Evolutionary conservation across 30 jellyfish, hydroid and myxozoan genomes (phyloP).

Genomic region (Hydra vulgaris): DNA sequence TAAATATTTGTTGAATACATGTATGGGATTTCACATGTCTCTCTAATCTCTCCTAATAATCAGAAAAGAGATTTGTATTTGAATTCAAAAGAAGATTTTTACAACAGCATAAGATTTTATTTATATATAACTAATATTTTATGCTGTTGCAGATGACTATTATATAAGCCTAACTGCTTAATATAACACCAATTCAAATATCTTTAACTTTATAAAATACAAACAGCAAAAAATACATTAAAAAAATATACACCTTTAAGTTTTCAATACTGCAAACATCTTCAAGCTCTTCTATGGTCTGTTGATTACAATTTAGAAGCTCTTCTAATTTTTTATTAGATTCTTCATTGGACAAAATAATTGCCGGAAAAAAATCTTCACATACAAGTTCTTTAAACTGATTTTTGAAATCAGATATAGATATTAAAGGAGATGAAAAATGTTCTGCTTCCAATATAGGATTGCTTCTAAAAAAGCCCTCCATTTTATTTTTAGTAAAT

Average conservation of each 20-base stretch:
- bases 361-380: background rate
- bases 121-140: too few species aligned
- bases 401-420: background rate
- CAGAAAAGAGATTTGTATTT: too few species aligned
- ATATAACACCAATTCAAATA: too few species aligned
- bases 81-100: too few species aligned
- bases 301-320: slow-evolving; percentile 24
- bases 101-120: too few species aligned
- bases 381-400: background rate
- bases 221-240: too few species aligned
- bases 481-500: background rate
- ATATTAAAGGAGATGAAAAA: slow-evolving; percentile 16
- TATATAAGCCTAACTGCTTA: too few species aligned
- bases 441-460: slow-evolving; percentile 22
- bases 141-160: too few species aligned
- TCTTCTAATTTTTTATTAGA: slow-evolving; percentile 25
- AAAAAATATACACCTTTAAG: slow-evolving; percentile 26
- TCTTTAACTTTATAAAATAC: too few species aligned
- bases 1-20: too few species aligned
- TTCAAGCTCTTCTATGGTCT: slow-evolving; percentile 48
- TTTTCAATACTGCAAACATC: slow-evolving; percentile 49
- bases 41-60: too few species aligned
- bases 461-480: background rate
- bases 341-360: background rate
- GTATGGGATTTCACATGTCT: too few species aligned